Percentiles rank a stretch among this genome's conserved stretches.
phyloP scores from a whole-genome alignment of 2,888 invertebrate genomes.

The Acleris holmiana region DNA sequence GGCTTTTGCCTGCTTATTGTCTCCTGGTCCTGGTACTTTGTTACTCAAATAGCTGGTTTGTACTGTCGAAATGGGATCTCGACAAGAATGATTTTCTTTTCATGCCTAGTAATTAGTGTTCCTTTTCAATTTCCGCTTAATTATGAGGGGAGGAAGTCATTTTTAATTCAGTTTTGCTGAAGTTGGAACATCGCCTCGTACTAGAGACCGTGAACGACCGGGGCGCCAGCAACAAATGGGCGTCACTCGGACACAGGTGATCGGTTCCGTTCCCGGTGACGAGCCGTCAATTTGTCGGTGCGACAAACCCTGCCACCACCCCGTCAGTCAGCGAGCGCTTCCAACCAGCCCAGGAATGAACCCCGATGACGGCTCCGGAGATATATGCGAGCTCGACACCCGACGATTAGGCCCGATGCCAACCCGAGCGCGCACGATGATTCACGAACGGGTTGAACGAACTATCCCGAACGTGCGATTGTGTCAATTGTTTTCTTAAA shows the following conservation, averaged over 20 bases:
- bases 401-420: slow-evolving; percentile 80
- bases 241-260: slow-evolving; percentile 49
- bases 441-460: slow-evolving; percentile 76
- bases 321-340: slow-evolving; percentile 73
- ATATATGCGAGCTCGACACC: slow-evolving; percentile 74
- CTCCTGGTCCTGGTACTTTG: slow-evolving; percentile 60
- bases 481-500: slow-evolving; percentile 81
- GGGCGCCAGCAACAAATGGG: slow-evolving; percentile 37
- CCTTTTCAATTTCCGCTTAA: background rate
- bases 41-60: slow-evolving; percentile 42
- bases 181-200: background rate
- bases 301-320: slow-evolving; percentile 64
- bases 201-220: too few species aligned
- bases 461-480: slow-evolving; percentile 60
- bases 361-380: slow-evolving; percentile 76
- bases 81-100: background rate
- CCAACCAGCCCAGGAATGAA: slow-evolving; percentile 77
- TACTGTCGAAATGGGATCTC: slow-evolving; percentile 22
- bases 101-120: background rate
- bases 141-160: background rate
- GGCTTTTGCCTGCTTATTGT: slow-evolving; percentile 61
- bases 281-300: slow-evolving; percentile 77
- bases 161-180: background rate
- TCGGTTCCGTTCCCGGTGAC: slow-evolving; percentile 48
- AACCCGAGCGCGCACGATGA: slow-evolving; percentile 70